Base-by-base conservation (phyloP, 2,113 vertebrate genomes). In the Oxygymnocypris stewartii region DNA sequence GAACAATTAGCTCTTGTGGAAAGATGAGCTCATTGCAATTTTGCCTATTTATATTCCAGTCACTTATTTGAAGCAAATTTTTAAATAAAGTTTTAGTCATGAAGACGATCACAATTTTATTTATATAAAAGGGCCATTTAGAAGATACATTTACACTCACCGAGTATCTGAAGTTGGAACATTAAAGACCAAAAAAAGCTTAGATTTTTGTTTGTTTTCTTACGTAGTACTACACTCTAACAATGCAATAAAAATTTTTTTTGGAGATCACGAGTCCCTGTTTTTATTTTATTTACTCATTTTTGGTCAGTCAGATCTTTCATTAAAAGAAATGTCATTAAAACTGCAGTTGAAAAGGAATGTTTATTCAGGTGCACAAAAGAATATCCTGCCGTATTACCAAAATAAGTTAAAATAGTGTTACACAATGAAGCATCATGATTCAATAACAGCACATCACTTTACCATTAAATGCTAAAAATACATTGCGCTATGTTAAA, bases 191-290 rank as follows among this genome's bases (percentile, higher is more conserved):
- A 87, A 89, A 88, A 61, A 71, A 23, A 2, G 4, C 14, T 75
- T 31, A 86, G 81, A 40, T 61, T 47, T 78, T 44, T 59, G 74
- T 54, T 76, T 59, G 84, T 44, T 85, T 89, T 91, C 87, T 85
- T 90, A 90, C 91, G 82, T 93, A 87, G 49, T 90, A 90, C 88
- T 92, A 75, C 90, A 86, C 85, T 92, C 89, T 92, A 92, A 92
- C 85, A 91, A 93, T 91, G 92, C 93, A 94, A 94, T 94, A 93
- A 94, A 93, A 84, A 40, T 35, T 57, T 91, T 91, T 85, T 80
- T 80, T 54, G 14, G 37, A 61, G 54, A 25, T 28, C 25, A 12
- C 2, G 78, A 73, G 69, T 73, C 37, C 51, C 3, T 35, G 8
- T 31, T 2, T 4, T 23, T 73, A 1, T 40, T 16, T 20, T 16